Evolutionary conservation across 2,888 invertebrate genomes (phyloP), one percentile per base, ranked within the genome.

Genomic region (Cheilosia urbana): DNA sequence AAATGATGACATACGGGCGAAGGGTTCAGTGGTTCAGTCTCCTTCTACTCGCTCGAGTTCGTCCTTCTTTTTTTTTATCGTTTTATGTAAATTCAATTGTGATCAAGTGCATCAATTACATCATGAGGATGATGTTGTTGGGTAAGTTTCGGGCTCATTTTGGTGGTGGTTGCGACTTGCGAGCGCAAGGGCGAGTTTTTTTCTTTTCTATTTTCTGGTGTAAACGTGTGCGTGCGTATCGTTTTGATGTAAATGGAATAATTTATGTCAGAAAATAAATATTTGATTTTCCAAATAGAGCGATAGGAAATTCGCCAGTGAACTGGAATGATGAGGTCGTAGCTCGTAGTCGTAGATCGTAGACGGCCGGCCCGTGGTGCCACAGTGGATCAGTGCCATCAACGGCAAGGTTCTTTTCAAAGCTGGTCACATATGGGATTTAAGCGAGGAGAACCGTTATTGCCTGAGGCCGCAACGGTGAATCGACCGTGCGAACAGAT

Each of bases 61-160:
- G 63, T 63, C 55, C 51, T 65, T 65, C 21, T 4, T 27, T 27
- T 27, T 77, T 79, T 80, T 85, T 85, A 77, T 85, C 76, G 85
- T 68, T 85, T 85, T 85, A 85, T 85, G 85, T 77, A 81, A 85
- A 85, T 85, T 85, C 85, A 81, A 85, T 85, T 85, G 85, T 85
- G 85, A 85, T 85, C 85, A 85, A 85, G 85, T 85, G 85, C 85
- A 85, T 85, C 85, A 85, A 85, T 85, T 85, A 85, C 85, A 85
- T 85, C 85, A 85, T 85, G 37, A 80, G 76, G 76, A 85, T 77
- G 72, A 77, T 81, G 85, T 68, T 77, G 84, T 76, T 83, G 78
- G 78, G 78, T 78, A 63, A 72, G 83, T 83, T 78, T 68, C 30
- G 58, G 81, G 63, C 71, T 71, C 63, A 58, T 63, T 65, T 34